Conservation (phyloP, 1,140 invertebrate species). For the Vanessa atalanta region DNA sequence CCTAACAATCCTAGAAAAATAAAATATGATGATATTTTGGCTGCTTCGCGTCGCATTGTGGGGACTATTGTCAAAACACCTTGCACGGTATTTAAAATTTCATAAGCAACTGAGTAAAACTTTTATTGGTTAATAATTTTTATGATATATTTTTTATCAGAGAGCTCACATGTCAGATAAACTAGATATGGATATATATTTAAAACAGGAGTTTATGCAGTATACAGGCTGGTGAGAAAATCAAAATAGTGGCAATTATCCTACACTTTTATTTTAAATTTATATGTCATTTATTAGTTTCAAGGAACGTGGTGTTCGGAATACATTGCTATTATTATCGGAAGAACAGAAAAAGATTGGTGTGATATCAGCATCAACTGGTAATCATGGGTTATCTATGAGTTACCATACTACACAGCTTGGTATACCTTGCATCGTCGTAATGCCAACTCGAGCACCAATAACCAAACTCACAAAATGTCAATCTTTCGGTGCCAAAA, state of each 20-base stretch:
- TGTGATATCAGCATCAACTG: slow-evolving; percentile 51
- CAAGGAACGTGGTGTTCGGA: slow-evolving; percentile 54
- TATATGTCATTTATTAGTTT: slow-evolving; percentile 39
- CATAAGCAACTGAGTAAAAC: background rate
- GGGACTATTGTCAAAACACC: slow-evolving; percentile 54
- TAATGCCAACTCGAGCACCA: slow-evolving; percentile 48
- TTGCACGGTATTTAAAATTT: slow-evolving; percentile 50
- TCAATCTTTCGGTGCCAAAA: slow-evolving; percentile 48
- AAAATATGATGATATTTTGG: slow-evolving; percentile 65
- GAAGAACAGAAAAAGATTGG: slow-evolving; percentile 53
- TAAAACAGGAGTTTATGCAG: slow-evolving; percentile 53
- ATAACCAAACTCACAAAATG: slow-evolving; percentile 52
- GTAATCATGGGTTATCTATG: slow-evolving; percentile 51
- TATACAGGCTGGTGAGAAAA: slow-evolving; percentile 44
- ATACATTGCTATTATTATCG: slow-evolving; percentile 41
- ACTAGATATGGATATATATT: slow-evolving; percentile 50
- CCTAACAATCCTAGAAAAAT: slow-evolving; percentile 66
- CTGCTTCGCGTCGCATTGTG: slow-evolving; percentile 56
- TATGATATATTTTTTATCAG: slow-evolving; percentile 36
- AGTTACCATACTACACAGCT: slow-evolving; percentile 47
- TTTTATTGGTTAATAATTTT: background rate
- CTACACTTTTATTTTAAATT: slow-evolving; percentile 9
- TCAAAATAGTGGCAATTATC: background rate
- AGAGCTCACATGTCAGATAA: slow-evolving; percentile 53
- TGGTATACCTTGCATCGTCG: slow-evolving; percentile 50